phyloP scores from a whole-genome alignment of 2,113 vertebrate species.

The Brachypteracias leptosomus region DNA sequence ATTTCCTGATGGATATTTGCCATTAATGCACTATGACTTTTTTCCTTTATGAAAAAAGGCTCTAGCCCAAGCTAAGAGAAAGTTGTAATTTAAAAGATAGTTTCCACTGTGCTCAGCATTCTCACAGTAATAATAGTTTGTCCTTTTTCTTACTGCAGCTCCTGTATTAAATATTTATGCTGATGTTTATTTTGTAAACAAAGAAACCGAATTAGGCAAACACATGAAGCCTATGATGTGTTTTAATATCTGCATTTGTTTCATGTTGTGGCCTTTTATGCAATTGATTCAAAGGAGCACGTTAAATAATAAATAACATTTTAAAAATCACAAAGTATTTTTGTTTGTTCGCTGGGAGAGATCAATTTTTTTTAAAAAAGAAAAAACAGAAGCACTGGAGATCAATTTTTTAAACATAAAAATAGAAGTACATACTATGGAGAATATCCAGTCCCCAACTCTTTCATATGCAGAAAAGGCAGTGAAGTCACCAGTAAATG shows the following conservation, averaged over 20 bases:
- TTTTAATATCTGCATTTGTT: constrained; percentile 69
- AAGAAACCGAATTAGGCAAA: constrained; percentile 70
- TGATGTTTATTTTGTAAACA: constrained; percentile 75
- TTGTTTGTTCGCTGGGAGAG: constrained; percentile 15
- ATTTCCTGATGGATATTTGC: constrained; percentile 45
- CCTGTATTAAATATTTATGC: constrained; percentile 75
- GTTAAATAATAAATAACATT: constrained; percentile 71
- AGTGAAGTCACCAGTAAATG: background rate
- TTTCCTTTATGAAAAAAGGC: constrained; percentile 34
- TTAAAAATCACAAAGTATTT: constrained; percentile 59
- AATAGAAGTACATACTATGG: background rate
- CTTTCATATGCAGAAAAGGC: background rate
- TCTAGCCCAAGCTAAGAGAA: constrained; percentile 24
- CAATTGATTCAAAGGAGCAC: constrained; percentile 63
- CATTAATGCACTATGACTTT: constrained; percentile 45
- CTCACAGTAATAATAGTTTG: constrained; percentile 51
- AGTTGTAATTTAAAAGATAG: constrained; percentile 48
- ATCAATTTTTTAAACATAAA: no score
- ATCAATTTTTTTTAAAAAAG: background rate
- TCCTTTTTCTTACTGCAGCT: constrained; percentile 64
- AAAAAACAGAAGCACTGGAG: no score
- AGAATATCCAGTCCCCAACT: background rate
- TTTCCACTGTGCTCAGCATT: constrained; percentile 43
- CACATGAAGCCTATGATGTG: constrained; percentile 56
- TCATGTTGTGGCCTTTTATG: constrained; percentile 50